Conservation (phyloP, 2,113 vertebrate genomes). For the Brienomyrus longianalis region DNA sequence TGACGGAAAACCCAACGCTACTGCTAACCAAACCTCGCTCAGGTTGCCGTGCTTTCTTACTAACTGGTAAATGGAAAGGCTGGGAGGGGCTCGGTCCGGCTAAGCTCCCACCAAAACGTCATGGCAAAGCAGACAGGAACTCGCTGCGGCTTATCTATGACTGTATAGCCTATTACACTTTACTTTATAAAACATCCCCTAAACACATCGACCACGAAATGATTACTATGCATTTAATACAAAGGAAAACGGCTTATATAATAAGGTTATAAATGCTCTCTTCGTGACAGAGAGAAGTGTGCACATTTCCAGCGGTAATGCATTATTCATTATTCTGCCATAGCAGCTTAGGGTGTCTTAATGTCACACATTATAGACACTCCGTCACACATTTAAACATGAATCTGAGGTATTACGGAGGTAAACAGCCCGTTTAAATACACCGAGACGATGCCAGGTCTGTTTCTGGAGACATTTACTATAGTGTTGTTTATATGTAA, state of each 20-base stretch:
- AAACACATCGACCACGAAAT: background rate
- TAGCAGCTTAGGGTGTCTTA: background rate
- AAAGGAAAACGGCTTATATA: background rate
- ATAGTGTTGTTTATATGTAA: background rate
- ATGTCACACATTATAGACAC: background rate
- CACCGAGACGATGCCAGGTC: background rate
- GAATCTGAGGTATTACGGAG: background rate
- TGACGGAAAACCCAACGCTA: background rate
- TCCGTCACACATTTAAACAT: background rate
- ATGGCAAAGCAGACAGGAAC: background rate
- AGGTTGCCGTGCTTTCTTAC: background rate
- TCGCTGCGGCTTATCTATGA: background rate
- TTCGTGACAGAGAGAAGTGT: background rate
- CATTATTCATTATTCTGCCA: conserved; percentile 2
- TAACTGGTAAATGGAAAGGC: background rate
- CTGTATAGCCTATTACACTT: background rate
- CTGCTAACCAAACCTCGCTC: background rate
- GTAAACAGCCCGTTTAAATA: background rate
- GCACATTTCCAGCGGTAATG: background rate
- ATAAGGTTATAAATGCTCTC: background rate
- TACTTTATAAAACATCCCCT: background rate
- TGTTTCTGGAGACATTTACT: background rate
- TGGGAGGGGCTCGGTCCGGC: background rate
- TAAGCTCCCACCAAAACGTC: background rate
- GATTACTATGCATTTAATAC: background rate